Conservation (phyloP, 2,113 vertebrate genomes). For the Carassius gibelio region DNA sequence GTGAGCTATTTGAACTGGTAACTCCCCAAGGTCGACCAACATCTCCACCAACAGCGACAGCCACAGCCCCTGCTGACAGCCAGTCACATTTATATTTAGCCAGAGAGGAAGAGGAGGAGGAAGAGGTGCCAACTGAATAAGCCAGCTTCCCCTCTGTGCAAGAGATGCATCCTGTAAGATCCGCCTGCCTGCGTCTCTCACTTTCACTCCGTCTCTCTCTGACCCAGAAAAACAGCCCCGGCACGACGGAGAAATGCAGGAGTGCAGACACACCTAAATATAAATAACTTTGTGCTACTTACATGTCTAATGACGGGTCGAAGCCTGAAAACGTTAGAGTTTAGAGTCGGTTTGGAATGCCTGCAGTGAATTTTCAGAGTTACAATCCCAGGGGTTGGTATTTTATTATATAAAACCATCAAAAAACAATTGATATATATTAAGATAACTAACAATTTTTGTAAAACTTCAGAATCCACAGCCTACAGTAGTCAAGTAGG, state of each 20-base stretch:
- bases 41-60: conserved; percentile 58
- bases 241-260: conserved; percentile 66
- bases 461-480: conserved; percentile 29
- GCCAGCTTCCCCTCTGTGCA: conserved; percentile 64
- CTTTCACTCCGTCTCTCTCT: conserved; percentile 57
- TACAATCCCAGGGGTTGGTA: neutral
- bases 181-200: conserved; percentile 20
- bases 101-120: conserved; percentile 63
- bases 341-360: conserved; percentile 12
- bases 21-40: conserved; percentile 44
- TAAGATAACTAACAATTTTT: neutral
- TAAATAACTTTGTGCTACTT: conserved; percentile 79
- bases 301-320: conserved; percentile 67
- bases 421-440: neutral
- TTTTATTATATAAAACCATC: neutral
- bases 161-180: conserved; percentile 9
- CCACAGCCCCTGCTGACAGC: conserved; percentile 53
- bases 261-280: conserved; percentile 69
- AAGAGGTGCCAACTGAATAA: conserved; percentile 54
- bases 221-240: conserved; percentile 76
- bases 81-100: conserved; percentile 69
- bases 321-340: conserved; percentile 18
- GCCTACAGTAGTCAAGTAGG: neutral
- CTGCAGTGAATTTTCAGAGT: neutral
- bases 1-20: conserved; percentile 32